Base-by-base conservation (phyloP, 2,797 vertebrate genomes). In the Sebastes goodei region DNA sequence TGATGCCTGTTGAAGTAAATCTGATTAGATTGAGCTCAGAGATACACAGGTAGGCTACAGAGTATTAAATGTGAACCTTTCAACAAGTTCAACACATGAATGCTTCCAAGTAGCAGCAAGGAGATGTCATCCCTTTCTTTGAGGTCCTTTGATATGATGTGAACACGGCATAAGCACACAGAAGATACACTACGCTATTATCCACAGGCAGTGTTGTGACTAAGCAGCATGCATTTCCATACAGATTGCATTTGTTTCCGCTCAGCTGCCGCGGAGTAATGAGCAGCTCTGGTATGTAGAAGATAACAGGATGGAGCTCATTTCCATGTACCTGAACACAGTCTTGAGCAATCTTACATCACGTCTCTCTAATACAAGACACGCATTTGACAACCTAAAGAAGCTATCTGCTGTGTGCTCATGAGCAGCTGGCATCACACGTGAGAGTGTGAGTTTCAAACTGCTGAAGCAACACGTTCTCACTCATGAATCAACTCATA, bases 161-260 rank as follows among this genome's bases (percentile, higher is more conserved):
- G 64, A 75, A 85, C 79, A 82, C 20, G 76, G 56, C 55, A 10
- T 62, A 49, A 72, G 60, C 52, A 20, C 55, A 49, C 62, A 62
- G 52, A 33, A 59, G 70, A 74, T 29, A 5, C 76, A 23, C 63
- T 23, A n/a, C 55, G n/a, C 20, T 38, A 60, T 83, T 84, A 75
- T 67, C 68, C 72, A 15, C 76, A 80, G 73, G 75, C 75, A n/a
- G 52, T 72, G 85, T 71, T 86, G 85, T 79, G 81, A 86, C 83
- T 72, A 82, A 88, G 72, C 77, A 33, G 42, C 77, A 4, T 67
- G 74, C 81, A 92, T 91, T 91, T 92, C 82, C 90, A 92, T 92
- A 89, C 86, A 92, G 81, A 93, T 90, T 88, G 85, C 86, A 84
- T 92, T 90, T 88, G 84, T 92, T 89, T 91, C 84, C 62, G 75